Base-by-base conservation (phyloP, 2,113 vertebrate genomes). In the Syngnathoides biaculeatus region DNA sequence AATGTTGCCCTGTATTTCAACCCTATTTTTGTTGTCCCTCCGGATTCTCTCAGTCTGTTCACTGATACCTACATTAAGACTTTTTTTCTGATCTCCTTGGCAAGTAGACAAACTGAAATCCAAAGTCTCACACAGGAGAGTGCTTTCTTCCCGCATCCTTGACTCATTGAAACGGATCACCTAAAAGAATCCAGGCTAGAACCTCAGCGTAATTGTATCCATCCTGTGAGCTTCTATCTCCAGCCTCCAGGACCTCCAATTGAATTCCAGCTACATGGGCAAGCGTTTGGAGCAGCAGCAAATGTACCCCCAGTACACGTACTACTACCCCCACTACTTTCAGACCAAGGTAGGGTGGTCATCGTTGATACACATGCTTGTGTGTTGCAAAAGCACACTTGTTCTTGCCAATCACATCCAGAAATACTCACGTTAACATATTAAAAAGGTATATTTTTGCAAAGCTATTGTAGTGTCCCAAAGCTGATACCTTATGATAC, bases 271-370 rank as follows among this genome's bases (percentile, higher is more conserved):
- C 96, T 98, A 95, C 95, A 98, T 98, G 96, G 96, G 96, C 94
- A 98, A 98, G 94, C 94, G 94, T 92, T 92, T 98, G 95, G 96
- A 97, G 85, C 95, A 97, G 94, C 95, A 96, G 86, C 96, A 93
- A 96, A 98, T 98, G 96, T 97, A 95, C 95, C 95, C 96, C 86
- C 95, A 97, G 94, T 97, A 95, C 94, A 95, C 95, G 89, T 98
- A 96, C 93, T 97, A 95, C 93, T 97, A 97, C 85, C 95, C 95
- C 89, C 95, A 96, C 90, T 96, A 95, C 92, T 94, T 95, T 89
- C 96, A 97, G 93, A 96, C 94, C 90, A 98, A 97, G 96, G 96
- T 98, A 96, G 73, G 88, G 59, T 42, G 72, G 63, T 70, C 75
- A 56, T 45, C 24, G 1, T 38, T 24, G 64, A 64, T 30, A 39